These are phyloP conservation scores for Nasonia vitripennis DNA, from an alignment of 1,140 invertebrate genomes.

Conservation along the genomic window DNA sequence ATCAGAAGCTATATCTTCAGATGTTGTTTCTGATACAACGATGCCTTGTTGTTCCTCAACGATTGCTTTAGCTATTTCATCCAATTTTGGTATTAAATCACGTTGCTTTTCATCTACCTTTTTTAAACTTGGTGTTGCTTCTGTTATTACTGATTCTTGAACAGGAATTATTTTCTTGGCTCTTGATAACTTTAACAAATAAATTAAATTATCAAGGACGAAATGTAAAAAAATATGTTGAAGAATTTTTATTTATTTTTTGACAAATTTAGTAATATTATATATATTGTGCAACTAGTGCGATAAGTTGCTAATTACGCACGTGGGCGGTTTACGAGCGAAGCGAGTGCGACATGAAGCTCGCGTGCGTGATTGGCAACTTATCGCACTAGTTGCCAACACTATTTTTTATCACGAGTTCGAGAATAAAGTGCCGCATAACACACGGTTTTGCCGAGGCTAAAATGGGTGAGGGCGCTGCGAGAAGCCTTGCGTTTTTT, in stretches of 20 bases:
- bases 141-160: constrained; percentile 78
- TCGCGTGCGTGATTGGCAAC: no score
- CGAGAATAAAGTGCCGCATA: no score
- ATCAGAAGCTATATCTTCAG: constrained; percentile 74
- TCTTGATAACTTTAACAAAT: constrained; percentile 62
- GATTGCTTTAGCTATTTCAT: constrained; percentile 74
- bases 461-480: no score
- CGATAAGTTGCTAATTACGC: no score
- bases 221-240: neutral
- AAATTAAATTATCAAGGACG: neutral
- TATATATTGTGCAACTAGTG: no score
- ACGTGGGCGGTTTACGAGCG: no score
- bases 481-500: no score
- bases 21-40: constrained; percentile 76
- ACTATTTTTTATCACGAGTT: no score
- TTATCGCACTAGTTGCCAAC: no score
- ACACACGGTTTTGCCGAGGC: no score
- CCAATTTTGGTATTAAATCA: constrained; percentile 64
- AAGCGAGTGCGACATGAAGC: no score
- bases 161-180: constrained; percentile 76
- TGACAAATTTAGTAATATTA: no score
- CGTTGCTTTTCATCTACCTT: constrained; percentile 77
- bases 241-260: neutral
- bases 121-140: constrained; percentile 79
- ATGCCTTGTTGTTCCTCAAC: constrained; percentile 76